These are phyloP conservation scores for Parazoanthus atlanticus DNA, from an alignment of 92 coral and sea anemone genomes.

Conservation along the genomic window DNA sequence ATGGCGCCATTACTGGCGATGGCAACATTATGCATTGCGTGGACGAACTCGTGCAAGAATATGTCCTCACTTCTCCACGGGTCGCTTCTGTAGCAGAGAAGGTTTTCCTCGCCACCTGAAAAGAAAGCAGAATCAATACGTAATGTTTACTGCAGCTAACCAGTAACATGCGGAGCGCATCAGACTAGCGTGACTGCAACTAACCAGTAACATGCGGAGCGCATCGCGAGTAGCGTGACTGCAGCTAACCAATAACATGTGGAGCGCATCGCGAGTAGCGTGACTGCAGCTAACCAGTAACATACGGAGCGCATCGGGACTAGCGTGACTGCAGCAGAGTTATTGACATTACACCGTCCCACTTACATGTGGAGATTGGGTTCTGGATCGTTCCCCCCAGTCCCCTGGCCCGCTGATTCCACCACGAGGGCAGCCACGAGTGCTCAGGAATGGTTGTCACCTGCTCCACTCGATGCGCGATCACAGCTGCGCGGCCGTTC, in stretches of 20 bases:
- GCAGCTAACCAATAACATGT: not conserved
- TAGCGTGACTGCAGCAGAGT: not conserved
- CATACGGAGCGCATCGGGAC: not conserved
- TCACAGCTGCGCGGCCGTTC: slow-evolving; percentile 94
- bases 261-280: too few species aligned
- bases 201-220: not conserved
- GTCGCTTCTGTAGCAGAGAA: slow-evolving; percentile 77
- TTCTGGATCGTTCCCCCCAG: slow-evolving; percentile 88
- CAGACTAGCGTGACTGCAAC: not conserved
- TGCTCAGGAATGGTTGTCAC: slow-evolving; percentile 96
- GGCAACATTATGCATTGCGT: slow-evolving; percentile 86
- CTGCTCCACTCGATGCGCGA: slow-evolving; percentile 70
- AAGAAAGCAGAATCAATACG: not conserved
- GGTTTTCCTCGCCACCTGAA: slow-evolving; percentile 95
- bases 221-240: not conserved
- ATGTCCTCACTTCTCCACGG: slow-evolving; percentile 91
- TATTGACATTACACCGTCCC: not conserved
- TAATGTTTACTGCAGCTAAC: not conserved
- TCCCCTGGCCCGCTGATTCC: slow-evolving; percentile 98
- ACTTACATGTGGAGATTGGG: slow-evolving; percentile 93
- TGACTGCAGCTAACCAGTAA: not conserved
- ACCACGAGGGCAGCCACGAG: slow-evolving; percentile 85
- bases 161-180: too few species aligned
- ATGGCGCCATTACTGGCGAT: slow-evolving; percentile 89
- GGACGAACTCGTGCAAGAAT: slow-evolving; percentile 95